Percentiles rank a stretch among this genome's conserved stretches.
Conservation (phyloP, 2,113 vertebrate genomes). For the Clinocottus analis region DNA sequence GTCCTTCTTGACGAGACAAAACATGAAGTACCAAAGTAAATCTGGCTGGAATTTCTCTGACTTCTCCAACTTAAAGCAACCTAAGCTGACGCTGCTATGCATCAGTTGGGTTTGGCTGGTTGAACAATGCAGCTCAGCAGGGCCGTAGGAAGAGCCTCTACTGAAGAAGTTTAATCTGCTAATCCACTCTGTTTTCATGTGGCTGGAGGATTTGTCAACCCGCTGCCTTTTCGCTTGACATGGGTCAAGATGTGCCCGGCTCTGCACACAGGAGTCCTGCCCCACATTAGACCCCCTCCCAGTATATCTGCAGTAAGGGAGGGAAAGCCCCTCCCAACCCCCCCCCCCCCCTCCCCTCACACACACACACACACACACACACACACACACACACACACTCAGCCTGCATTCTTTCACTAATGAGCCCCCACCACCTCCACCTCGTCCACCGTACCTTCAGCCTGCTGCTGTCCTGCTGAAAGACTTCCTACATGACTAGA, state of each 20-base stretch:
- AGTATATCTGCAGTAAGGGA: conserved; percentile 39
- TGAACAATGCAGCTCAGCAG: conserved; percentile 59
- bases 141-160: conserved; percentile 34
- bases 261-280: conserved; percentile 51
- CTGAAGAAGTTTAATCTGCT: conserved; percentile 71
- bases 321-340: conserved; percentile 43
- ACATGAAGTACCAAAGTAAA: conserved; percentile 26
- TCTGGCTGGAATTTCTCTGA: conserved; percentile 51
- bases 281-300: conserved; percentile 49
- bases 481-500: conserved; percentile 2
- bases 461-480: conserved; percentile 19
- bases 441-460: conserved; percentile 25
- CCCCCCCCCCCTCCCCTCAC: too few relatives aligned
- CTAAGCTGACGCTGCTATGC: conserved; percentile 57
- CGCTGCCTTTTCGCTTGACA: conserved; percentile 67
- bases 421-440: conserved; percentile 56
- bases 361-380: too few relatives aligned
- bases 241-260: conserved; percentile 59
- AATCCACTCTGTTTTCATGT: conserved; percentile 77
- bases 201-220: conserved; percentile 70
- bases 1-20: conserved; percentile 21
- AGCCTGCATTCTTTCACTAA: conserved; percentile 79
- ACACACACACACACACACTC: too few relatives aligned
- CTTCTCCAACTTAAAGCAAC: conserved; percentile 46
- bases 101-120: conserved; percentile 17